Base-by-base conservation (phyloP, 1,140 invertebrate genomes). In the Plectrocnemia conspersa region DNA sequence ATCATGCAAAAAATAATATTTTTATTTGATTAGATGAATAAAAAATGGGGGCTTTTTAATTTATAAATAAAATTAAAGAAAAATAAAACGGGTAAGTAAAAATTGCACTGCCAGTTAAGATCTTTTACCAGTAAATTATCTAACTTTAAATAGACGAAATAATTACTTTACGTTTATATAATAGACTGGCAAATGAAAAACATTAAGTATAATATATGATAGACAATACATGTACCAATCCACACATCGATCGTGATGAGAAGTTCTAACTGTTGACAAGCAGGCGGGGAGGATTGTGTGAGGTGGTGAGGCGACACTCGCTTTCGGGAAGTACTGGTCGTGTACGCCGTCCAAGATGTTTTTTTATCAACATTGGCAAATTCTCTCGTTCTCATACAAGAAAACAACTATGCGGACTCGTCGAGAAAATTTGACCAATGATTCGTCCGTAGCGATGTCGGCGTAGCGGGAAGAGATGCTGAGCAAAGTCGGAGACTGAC, bases 201-300 rank as follows among this genome's bases (percentile, higher is more conserved):
- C n/a, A n/a, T n/a, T n/a, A n/a, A n/a, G n/a, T n/a, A n/a, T n/a
- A 33, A 50, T 50, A 47, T 47, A 50, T 50, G 33, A 38, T 38
- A 38, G 47, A 22, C 32, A 50, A 50, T 50, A 50, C 47, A 50
- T 33, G 47, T 50, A 50, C 47, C 47, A 50, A 50, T 50, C 47
- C 47, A 50, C 47, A 50, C 47, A 50, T 50, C 47, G 47, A 50
- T 38, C 47, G 21, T 50, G 47, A 50, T 50, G 47, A 50, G 47
- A 50, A 38, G 47, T 50, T 50, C 47, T 50, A 50, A 50, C 47
- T 50, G 47, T 50, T 50, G 47, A 29, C 47, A 50, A 50, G 47
- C 47, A 50, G 47, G 47, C 47, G 33, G 47, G 47, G 47, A 50
- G 47, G 47, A 50, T 50, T 50, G 47, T 50, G 47, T 50, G 47